Percentiles rank a stretch among this genome's conserved stretches.
Conservation (phyloP, 2,888 invertebrate species). For the Callyntrura sp. region DNA sequence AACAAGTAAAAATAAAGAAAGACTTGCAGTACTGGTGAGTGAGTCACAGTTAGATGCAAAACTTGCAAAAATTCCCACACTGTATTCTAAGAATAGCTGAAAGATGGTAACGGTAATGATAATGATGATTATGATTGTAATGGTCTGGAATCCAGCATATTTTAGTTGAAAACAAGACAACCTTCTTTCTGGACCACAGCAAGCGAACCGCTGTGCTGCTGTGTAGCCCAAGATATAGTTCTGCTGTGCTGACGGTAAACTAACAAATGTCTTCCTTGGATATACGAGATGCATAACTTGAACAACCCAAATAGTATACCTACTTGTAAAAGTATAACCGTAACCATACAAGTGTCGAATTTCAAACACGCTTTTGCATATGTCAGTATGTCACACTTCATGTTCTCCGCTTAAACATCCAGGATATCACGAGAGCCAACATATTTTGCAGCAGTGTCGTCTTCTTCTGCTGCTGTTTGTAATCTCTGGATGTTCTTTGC, state of each 20-base stretch:
- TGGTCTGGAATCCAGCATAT: no score
- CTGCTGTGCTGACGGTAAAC: no score
- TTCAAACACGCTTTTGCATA: slow-evolving; percentile 69
- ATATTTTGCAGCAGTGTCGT: slow-evolving; percentile 24
- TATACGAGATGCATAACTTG: no score
- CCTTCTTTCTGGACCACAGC: neutral
- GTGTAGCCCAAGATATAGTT: neutral
- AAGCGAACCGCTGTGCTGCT: neutral
- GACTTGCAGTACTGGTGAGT: neutral
- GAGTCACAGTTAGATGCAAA: neutral
- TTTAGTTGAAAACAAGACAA: neutral
- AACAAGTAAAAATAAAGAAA: neutral
- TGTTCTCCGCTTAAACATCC: slow-evolving; percentile 1
- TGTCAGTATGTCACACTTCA: slow-evolving; percentile 62
- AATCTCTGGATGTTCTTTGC: slow-evolving; percentile 1
- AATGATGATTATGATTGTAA: neutral
- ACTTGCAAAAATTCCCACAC: slow-evolving; percentile 22
- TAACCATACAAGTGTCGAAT: slow-evolving; percentile 68
- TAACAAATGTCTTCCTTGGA: no score
- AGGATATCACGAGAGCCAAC: slow-evolving; percentile 15
- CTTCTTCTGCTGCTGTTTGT: neutral
- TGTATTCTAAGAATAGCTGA: neutral
- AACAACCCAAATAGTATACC: neutral
- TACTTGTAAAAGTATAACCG: slow-evolving; percentile 31
- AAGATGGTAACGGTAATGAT: neutral